Conservation (phyloP, 2,113 vertebrate genomes). For the Malaclemys terrapin region DNA sequence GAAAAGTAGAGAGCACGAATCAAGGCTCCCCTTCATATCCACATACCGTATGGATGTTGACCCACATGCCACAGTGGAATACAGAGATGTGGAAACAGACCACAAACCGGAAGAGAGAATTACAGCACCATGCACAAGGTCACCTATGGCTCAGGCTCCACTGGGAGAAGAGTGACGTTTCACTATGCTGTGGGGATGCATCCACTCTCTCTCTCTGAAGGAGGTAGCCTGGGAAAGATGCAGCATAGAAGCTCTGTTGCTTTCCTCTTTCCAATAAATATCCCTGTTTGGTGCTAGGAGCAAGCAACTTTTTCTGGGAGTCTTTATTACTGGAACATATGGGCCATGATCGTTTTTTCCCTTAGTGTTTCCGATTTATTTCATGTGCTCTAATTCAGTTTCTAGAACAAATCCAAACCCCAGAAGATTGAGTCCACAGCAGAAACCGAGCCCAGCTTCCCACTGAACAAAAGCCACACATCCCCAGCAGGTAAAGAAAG, state of each 20-base stretch:
- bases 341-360: background rate
- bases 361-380: conserved; percentile 15
- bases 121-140: background rate
- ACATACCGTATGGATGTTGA: background rate
- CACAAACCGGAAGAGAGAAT: background rate
- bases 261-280: conserved; percentile 11
- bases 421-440: background rate
- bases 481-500: conserved; percentile 64
- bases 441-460: conserved; percentile 46
- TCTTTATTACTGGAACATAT: background rate
- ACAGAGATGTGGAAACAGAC: background rate
- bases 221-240: background rate
- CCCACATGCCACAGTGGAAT: background rate
- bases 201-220: background rate
- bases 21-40: background rate
- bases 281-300: conserved; percentile 15
- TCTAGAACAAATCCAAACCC: conserved; percentile 4
- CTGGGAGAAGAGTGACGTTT: background rate
- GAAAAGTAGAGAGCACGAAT: background rate
- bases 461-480: conserved; percentile 3
- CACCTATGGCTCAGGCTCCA: background rate
- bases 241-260: background rate
- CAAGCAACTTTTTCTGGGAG: background rate
- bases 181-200: background rate
- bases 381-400: background rate